Evolutionary conservation across 2,797 vertebrate genomes (phyloP), one percentile per base, ranked within the genome.

Genomic region (Ciconia nigra): DNA sequence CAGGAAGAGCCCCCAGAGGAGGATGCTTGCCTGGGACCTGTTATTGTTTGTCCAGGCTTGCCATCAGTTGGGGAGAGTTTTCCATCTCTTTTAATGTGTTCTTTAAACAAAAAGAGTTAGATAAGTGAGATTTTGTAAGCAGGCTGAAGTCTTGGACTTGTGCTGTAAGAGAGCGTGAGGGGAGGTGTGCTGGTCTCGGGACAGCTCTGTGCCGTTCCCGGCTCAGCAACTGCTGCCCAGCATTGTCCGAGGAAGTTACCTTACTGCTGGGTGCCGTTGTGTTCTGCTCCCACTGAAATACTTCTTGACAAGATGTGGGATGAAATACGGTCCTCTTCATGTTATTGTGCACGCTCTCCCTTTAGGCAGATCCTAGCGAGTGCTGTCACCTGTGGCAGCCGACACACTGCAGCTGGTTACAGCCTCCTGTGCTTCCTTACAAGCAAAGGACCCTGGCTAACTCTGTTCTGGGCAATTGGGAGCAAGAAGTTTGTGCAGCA

Each of bases 331-430:
- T 52, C 19, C 12, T 84, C 9, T 20, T 74, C 10, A 0, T 17
- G 13, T 15, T 35, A 1, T 2, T 63, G 54, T 33, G 57, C 21
- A 10, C 1, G 1, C 15, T 63, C 3, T 61, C 8, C 8, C 57
- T 79, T 74, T 33, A 72, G 39, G 47, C 41, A 59, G 21, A 44
- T 15, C 47, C 37, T 31, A 19, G 41, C 7, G 44, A 65, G 17
- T 0, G 3, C 73, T 81, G 6, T 58, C 52, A 70, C 46, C 21
- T 16, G 4, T 5, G 69, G 63, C 52, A 90, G 62, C 67, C 2
- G 3, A 9, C 37, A 1, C 9, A 13, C 35, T 5, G 2, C 24
- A 7, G 44, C 59, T 66, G 20, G 5, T 8, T 11, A 16, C 3
- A 22, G 49, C 49, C 63, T 52, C 26, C 55, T 69, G 15, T 44